These are phyloP conservation scores for Acromyrmex charruanus DNA, from an alignment of 1,140 invertebrate genomes.

Conservation along the genomic window DNA sequence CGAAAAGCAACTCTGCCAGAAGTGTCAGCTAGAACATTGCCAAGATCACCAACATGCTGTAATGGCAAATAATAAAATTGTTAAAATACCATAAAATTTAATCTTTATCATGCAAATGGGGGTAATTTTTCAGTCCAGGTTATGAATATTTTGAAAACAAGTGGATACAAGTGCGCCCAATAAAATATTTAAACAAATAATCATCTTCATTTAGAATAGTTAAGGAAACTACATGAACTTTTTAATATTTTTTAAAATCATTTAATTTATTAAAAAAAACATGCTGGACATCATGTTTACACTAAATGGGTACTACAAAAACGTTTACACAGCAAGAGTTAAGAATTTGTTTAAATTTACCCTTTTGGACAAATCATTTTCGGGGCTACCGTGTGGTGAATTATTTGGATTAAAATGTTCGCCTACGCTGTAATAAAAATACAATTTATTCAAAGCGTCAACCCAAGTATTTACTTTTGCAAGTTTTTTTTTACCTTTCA, in stretches of 20 bases:
- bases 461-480: neutral
- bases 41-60: conserved; percentile 91
- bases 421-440: conserved; percentile 87
- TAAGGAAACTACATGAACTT: too few species aligned
- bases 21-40: conserved; percentile 89
- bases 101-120: too few species aligned
- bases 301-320: too few species aligned
- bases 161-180: neutral
- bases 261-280: too few species aligned
- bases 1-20: conserved; percentile 90
- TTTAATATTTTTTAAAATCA: too few species aligned
- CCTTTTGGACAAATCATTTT: conserved; percentile 82
- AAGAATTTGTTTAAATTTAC: conserved; percentile 76
- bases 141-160: neutral
- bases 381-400: conserved; percentile 88
- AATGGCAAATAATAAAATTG: conserved; percentile 5
- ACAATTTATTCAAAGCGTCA: neutral
- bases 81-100: conserved; percentile 9
- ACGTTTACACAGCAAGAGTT: too few species aligned
- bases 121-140: neutral
- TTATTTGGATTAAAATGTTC: conserved; percentile 90
- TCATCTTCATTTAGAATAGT: too few species aligned
- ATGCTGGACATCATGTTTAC: too few species aligned
- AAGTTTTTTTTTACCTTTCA: conserved; percentile 85
- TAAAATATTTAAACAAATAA: too few species aligned